Base-by-base conservation (phyloP, 2,113 vertebrate genomes). In the Phrynosoma platyrhinos region DNA sequence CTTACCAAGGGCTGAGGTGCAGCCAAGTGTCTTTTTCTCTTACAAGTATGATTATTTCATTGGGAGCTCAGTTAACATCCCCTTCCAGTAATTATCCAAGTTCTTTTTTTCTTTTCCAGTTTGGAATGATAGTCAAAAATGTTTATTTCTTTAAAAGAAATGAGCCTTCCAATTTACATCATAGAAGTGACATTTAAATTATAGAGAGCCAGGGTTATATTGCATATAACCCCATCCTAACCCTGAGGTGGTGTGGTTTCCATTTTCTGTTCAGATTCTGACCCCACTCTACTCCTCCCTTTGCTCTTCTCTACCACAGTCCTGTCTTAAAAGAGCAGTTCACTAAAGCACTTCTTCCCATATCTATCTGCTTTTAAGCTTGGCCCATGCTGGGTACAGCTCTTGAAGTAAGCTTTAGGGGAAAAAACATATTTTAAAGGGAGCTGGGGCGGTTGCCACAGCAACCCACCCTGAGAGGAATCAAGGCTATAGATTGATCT, bases 361-460 rank as follows among this genome's bases (percentile, higher is more conserved):
- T 95, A 95, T 95, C 96, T 97, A 95, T 93, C 96, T 97, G 96
- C 97, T 97, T 97, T 97, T 97, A 97, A 97, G 96, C 94, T 94
- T 97, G 96, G 95, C 95, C 96, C 95, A 96, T 85, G 94, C 97
- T 97, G 97, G 95, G 96, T 94, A 91, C 92, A 97, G 96, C 40
- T 96, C 96, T 97, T 97, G 95, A 97, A 97, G 96, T 96, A 91
- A 94, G 96, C 96, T 97, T 97, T 96, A 97, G 52, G 52, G 21
- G 23, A 18, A 47, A 12, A 96, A 97, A 96, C 96, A 96, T 96
- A 96, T 96, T 96, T 96, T 96, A 96, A 96, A 97, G 95, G 96
- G 94, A 97, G 93, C 96, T 96, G 96, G 96, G 96, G 96, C 0
- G 95, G 96, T 97, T 97, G 96, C 96, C 94, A 97, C 96, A 97